Evolutionary conservation across 2,113 vertebrate genomes (phyloP).

Genomic region (Anhinga anhinga): DNA sequence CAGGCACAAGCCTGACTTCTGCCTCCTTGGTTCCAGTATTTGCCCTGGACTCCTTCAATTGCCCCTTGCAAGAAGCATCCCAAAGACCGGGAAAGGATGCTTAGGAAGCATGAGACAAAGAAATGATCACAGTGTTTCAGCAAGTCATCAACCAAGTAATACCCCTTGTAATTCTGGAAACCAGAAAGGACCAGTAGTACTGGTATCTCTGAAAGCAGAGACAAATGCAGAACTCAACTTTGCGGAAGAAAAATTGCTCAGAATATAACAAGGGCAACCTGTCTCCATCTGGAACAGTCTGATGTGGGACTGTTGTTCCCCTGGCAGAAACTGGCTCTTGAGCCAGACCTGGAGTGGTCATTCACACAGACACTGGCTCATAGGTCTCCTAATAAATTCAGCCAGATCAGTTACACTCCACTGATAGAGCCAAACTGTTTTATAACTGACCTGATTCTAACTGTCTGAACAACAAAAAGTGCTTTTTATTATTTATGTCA

Average conservation of each 20-base stretch:
- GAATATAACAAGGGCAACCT: neutral
- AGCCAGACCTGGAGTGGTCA: neutral
- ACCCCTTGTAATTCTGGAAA: neutral
- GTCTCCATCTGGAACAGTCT: neutral
- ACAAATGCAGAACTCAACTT: neutral
- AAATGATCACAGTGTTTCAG: neutral
- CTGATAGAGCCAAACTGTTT: neutral
- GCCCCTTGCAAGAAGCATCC: neutral
- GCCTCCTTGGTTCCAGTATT: neutral
- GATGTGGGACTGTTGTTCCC: neutral
- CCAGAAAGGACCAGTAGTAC: conserved; percentile 15
- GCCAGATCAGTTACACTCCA: neutral
- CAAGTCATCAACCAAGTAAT: neutral
- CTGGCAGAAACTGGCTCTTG: neutral
- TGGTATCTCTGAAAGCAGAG: neutral
- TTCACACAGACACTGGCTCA: neutral
- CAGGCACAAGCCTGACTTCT: neutral
- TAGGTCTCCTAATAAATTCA: neutral
- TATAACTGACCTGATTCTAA: neutral
- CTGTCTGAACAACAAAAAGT: neutral
- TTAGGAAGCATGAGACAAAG: neutral
- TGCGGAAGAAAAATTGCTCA: neutral
- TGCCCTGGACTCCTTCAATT: neutral
- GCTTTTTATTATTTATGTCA: neutral
- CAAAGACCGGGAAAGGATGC: neutral